Evolutionary conservation across 2,888 invertebrate species (phyloP).

Genomic region (Sphaerophoria rueppellii): DNA sequence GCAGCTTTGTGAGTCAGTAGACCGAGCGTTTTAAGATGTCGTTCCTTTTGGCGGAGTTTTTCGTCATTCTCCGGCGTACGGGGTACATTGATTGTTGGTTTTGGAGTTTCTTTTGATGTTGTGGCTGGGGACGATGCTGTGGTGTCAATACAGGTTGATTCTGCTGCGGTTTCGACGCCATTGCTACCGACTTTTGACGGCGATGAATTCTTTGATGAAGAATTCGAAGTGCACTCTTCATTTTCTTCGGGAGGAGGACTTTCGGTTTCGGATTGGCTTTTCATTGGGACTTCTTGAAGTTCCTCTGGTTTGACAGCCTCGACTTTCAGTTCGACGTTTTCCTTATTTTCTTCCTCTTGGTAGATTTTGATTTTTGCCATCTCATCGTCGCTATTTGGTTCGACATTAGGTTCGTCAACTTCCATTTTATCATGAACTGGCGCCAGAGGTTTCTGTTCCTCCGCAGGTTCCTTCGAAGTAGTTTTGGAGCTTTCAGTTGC

Average conservation of each 20-base stretch:
- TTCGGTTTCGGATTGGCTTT: conserved; percentile 37
- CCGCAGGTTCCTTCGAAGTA: neutral
- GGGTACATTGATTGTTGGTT: conserved; percentile 38
- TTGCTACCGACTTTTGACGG: conserved; percentile 53
- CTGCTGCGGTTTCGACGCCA: neutral
- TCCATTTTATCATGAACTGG: conserved; percentile 56
- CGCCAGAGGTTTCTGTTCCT: conserved; percentile 32
- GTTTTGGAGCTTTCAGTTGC: conserved; percentile 1
- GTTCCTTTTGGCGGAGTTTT: conserved; percentile 87
- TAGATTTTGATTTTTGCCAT: conserved; percentile 24
- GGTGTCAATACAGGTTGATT: conserved; percentile 72
- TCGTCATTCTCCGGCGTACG: conserved; percentile 83
- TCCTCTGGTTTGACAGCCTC: conserved; percentile 38
- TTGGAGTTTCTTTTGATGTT: conserved; percentile 75
- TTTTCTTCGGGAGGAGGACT: conserved; percentile 27
- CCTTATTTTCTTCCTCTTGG: conserved; percentile 62
- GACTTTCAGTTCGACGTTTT: conserved; percentile 41
- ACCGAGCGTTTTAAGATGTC: conserved; percentile 88
- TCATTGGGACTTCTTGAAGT: neutral
- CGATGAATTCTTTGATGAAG: conserved; percentile 64
- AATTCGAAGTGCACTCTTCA: conserved; percentile 69
- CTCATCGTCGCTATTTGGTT: conserved; percentile 48
- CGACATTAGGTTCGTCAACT: conserved; percentile 49
- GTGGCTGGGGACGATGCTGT: conserved; percentile 64
- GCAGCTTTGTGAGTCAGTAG: conserved; percentile 89